A percentile compares a stretch with the other conserved stretches of the same genome.
phyloP scores from a whole-genome alignment of 2,113 vertebrate species.

The Probosciger aterrimus region DNA sequence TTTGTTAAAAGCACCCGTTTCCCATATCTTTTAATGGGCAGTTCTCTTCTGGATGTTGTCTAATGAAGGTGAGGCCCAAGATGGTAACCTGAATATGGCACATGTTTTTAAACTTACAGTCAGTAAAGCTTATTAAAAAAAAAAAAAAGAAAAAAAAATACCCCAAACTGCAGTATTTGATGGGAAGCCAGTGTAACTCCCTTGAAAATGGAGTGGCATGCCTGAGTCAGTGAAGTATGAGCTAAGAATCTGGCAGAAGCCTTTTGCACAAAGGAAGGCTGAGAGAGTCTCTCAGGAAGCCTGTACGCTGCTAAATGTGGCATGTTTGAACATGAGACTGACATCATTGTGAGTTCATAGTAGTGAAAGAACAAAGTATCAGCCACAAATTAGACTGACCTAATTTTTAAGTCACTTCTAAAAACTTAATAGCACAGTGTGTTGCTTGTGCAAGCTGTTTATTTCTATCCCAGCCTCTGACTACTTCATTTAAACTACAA shows the following conservation, averaged over 20 bases:
- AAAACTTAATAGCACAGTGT: constrained; percentile 2
- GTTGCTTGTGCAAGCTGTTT: constrained; percentile 54
- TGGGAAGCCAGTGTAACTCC: constrained; percentile 25
- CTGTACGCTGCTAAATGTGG: constrained; percentile 4
- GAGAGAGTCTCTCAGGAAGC: constrained; percentile 62
- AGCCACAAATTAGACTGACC: constrained; percentile 65
- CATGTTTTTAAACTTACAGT: not conserved
- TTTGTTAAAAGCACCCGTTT: not conserved
- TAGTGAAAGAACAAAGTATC: constrained; percentile 52
- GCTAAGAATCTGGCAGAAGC: constrained; percentile 56
- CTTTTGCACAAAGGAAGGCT: constrained; percentile 59
- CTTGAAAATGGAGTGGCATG: constrained; percentile 54
- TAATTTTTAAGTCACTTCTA: constrained; percentile 55
- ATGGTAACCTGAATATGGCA: not conserved
- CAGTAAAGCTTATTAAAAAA: not conserved
- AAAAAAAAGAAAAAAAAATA: accelerated
- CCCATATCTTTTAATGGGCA: not conserved
- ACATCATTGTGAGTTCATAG: constrained; percentile 64
- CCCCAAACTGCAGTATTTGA: not conserved
- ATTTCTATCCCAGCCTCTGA: not conserved
- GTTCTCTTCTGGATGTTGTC: not conserved
- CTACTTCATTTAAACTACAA: not conserved
- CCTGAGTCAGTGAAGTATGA: constrained; percentile 57
- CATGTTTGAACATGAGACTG: constrained; percentile 65
- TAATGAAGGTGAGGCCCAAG: not conserved